Evolutionary conservation across 2,888 invertebrate genomes (phyloP), one percentile per base, ranked within the genome.

Genomic region (Dynastes maya): DNA sequence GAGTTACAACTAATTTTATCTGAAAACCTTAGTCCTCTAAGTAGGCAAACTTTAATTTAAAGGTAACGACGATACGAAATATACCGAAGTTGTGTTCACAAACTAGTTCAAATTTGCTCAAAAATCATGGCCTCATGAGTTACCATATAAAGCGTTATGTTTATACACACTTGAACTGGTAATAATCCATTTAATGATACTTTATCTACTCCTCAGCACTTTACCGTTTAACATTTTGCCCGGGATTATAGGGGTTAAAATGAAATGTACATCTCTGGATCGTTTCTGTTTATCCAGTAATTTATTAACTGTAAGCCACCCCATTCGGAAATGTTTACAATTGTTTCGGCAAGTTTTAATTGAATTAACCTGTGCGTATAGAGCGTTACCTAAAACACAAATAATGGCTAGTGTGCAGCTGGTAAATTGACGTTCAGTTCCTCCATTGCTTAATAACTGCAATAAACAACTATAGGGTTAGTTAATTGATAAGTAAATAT

Each of bases 271-370:
- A 29, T 61, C 61, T 45, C 61, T 22, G n/a, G 45, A 74, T 74
- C 45, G 72, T 49, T 74, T 45, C 72, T 61, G 72, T 74, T 74
- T 74, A 74, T 61, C 72, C 27, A 40, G 27, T 61, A 61, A 74
- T 74, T 61, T 74, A 74, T 74, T 74, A 61, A 74, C 45, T 61
- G 61, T 45, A 74, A 49, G 13, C 72, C 22, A 27, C 45, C 61
- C 61, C 72, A 27, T 74, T 29, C 45, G 27, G 58, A 58, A 74
- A 45, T 58, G 61, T 61, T 61, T 61, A 29, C 72, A 61, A 63
- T 74, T 74, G 45, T 74, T 74, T 63, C 61, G 61, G 61, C 61
- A 74, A 74, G 61, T 74, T 61, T 74, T 63, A 74, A 74, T 74
- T 74, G 49, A 74, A 74, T 74, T 74, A 74, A 74, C 72, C 55